Evolutionary conservation across 2,113 vertebrate species (phyloP).

Genomic region (Desmodus rotundus): DNA sequence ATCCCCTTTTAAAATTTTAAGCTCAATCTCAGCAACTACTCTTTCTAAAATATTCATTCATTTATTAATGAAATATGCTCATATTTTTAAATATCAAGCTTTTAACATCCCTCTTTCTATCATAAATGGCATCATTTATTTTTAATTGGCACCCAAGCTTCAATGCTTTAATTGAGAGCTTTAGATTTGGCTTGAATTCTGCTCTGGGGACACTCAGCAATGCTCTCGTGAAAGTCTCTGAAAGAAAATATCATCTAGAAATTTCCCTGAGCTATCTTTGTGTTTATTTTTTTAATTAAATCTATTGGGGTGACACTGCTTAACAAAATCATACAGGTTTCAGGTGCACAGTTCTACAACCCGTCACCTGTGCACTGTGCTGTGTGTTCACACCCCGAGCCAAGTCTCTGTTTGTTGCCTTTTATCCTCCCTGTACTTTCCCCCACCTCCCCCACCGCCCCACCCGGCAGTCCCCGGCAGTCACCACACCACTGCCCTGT

Average conservation of each 20-base stretch:
- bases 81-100: not conserved
- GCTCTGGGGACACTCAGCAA: not conserved
- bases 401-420: no score
- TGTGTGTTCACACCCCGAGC: no score
- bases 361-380: no score
- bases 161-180: not conserved
- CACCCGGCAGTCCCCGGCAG: no score
- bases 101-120: not conserved
- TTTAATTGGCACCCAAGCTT: not conserved
- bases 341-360: no score
- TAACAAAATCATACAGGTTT: no score
- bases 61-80: not conserved
- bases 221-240: not conserved
- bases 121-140: not conserved
- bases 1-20: not conserved
- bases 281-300: no score
- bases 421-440: no score
- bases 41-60: not conserved
- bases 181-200: not conserved
- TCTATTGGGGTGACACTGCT: no score
- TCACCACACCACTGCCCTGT: no score
- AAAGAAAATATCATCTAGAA: slow-evolving; percentile 22
- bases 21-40: not conserved
- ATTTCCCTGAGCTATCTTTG: not conserved
- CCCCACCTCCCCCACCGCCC: no score